A percentile compares a stretch with the other conserved stretches of the same genome.
Evolutionary conservation across 2,797 vertebrate genomes (phyloP).

Genomic region (Amblyraja radiata): DNA sequence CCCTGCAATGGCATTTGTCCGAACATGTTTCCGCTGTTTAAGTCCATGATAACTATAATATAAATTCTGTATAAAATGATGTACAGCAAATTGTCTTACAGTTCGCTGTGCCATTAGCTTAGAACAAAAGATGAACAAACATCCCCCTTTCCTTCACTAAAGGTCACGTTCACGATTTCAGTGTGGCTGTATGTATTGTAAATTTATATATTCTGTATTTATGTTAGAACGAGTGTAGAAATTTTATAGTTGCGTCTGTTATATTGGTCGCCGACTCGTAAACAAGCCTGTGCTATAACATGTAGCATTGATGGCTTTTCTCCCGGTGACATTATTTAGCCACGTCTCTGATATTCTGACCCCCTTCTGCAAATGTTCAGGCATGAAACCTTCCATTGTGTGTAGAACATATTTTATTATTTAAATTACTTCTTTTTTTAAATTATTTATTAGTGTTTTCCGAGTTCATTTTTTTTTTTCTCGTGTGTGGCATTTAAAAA

Average conservation of each 20-base stretch:
- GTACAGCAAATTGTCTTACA: conserved; percentile 22
- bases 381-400: conserved; percentile 43
- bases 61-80: conserved; percentile 27
- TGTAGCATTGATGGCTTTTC: conserved; percentile 60
- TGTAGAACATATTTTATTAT: conserved; percentile 53
- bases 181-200: conserved; percentile 58
- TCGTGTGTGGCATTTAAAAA: conserved; percentile 22
- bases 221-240: conserved; percentile 58
- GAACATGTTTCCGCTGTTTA: neutral
- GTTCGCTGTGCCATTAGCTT: conserved; percentile 8
- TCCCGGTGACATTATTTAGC: conserved; percentile 43
- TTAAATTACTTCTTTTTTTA: conserved; percentile 69
- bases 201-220: conserved; percentile 64
- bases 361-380: neutral
- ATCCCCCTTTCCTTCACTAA: conserved; percentile 11
- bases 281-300: conserved; percentile 49
- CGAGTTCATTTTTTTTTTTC: conserved; percentile 44
- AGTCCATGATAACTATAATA: neutral
- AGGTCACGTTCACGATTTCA: conserved; percentile 28
- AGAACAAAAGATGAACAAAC: conserved; percentile 32
- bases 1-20: neutral
- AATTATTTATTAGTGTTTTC: conserved; percentile 71
- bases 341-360: conserved; percentile 38
- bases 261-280: conserved; percentile 42
- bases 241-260: conserved; percentile 58